phyloP scores from a whole-genome alignment of 2,888 invertebrate genomes.

The Epinotia nisella region DNA sequence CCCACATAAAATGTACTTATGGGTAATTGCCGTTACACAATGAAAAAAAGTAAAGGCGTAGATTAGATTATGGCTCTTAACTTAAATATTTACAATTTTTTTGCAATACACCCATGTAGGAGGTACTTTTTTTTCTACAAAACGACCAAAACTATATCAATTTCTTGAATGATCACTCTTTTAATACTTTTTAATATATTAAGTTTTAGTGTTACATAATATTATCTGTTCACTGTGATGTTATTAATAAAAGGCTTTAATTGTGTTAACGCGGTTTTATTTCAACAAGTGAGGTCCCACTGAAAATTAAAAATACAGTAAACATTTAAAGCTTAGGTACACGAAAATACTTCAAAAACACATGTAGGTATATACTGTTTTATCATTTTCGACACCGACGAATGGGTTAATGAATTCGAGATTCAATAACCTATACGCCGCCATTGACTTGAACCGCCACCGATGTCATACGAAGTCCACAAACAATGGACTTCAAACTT shows the following conservation, averaged over 20 bases:
- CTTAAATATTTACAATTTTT: no score
- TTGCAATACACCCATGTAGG: no score
- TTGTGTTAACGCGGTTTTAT: constrained; percentile 42
- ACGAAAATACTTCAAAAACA: constrained; percentile 23
- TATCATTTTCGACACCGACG: background rate
- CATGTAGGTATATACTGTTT: background rate
- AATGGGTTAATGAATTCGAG: no score
- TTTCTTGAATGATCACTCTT: background rate
- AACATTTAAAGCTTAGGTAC: constrained; percentile 23
- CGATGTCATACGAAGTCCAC: no score
- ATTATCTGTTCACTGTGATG: constrained; percentile 35
- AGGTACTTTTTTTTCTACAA: no score
- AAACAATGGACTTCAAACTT: no score
- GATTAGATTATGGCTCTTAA: no score
- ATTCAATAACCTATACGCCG: no score
- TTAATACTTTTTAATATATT: background rate
- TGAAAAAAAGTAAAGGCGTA: no score
- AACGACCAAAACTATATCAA: constrained; percentile 15
- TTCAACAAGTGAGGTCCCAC: constrained; percentile 23
- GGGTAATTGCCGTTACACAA: no score
- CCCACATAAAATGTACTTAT: no score
- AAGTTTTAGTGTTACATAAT: constrained; percentile 20
- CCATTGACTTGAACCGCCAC: no score
- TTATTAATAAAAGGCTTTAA: constrained; percentile 44
- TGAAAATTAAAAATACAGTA: constrained; percentile 1